Conservation (phyloP, 2,797 vertebrate species). For the Microctenopoma stevenorrisi region DNA sequence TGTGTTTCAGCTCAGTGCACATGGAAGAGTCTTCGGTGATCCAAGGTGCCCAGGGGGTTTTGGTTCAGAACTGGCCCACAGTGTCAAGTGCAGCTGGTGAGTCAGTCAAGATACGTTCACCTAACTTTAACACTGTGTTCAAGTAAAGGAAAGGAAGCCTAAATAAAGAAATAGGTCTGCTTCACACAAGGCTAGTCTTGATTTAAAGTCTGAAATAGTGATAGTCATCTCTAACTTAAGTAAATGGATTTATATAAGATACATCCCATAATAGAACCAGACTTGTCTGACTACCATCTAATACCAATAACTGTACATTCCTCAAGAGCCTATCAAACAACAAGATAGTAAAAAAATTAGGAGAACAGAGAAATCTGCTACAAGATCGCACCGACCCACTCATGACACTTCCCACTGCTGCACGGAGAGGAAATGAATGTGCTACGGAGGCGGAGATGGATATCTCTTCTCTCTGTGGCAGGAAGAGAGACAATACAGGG, state of each 20-base stretch:
- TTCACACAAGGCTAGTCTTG: background rate
- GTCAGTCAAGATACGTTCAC: constrained; percentile 75
- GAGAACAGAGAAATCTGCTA: constrained; percentile 30
- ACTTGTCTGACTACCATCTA: constrained; percentile 2
- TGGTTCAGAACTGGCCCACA: constrained; percentile 98
- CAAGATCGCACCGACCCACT: constrained; percentile 36
- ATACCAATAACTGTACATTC: constrained; percentile 18
- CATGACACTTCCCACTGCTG: constrained; percentile 33
- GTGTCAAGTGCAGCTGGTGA: constrained; percentile 95
- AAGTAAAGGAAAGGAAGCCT: background rate
- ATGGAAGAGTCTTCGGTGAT: constrained; percentile 95
- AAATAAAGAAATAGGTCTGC: background rate
- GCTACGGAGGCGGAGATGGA: constrained; percentile 47
- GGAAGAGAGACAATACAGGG: constrained; percentile 41
- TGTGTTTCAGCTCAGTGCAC: constrained; percentile 91
- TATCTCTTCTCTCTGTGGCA: constrained; percentile 53
- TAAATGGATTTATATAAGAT: background rate
- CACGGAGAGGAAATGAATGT: constrained; percentile 61
- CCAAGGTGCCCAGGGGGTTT: constrained; percentile 89
- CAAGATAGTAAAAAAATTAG: constrained; percentile 33
- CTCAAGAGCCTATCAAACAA: constrained; percentile 29
- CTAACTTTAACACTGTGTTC: background rate
- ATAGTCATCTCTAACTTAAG: background rate
- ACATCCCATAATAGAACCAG: constrained; percentile 14
- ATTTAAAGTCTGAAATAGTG: background rate